These are phyloP conservation scores for Ommatoiulus sabulosus DNA, from an alignment of 2,888 invertebrate species.

Conservation along the genomic window DNA sequence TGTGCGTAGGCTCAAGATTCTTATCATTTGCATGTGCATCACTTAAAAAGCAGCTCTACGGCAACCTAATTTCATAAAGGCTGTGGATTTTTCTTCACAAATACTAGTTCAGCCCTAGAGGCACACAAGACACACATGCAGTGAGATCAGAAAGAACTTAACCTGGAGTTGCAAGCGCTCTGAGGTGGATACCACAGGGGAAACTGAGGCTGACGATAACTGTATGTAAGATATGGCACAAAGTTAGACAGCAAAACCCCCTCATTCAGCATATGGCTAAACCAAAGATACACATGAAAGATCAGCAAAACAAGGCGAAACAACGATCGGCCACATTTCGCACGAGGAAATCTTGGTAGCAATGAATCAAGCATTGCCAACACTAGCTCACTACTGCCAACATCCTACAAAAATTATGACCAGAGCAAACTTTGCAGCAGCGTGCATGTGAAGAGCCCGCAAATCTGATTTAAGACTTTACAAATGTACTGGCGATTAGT, in stretches of 20 bases:
- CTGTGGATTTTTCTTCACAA: neutral
- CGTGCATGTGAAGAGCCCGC: neutral
- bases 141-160: conserved; percentile 53
- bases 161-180: conserved; percentile 55
- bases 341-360: neutral
- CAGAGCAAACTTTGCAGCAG: neutral
- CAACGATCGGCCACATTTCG: neutral
- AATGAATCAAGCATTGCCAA: neutral
- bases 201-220: conserved; percentile 56
- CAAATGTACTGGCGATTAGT: no score
- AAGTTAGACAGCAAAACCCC: conserved; percentile 49
- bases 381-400: neutral
- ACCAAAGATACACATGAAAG: conserved; percentile 6
- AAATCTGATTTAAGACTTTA: no score
- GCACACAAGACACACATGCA: conserved; percentile 20
- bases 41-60: neutral
- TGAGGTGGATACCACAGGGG: conserved; percentile 56
- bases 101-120: conserved; percentile 9
- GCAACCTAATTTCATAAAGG: neutral
- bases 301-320: neutral
- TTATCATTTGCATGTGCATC: neutral
- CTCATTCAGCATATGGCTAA: conserved; percentile 42
- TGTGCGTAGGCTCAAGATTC: neutral
- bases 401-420: neutral
- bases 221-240: conserved; percentile 48